These are phyloP conservation scores for Ostrea denselamellosa DNA, from an alignment of 1,140 invertebrate genomes.

Conservation along the genomic window DNA sequence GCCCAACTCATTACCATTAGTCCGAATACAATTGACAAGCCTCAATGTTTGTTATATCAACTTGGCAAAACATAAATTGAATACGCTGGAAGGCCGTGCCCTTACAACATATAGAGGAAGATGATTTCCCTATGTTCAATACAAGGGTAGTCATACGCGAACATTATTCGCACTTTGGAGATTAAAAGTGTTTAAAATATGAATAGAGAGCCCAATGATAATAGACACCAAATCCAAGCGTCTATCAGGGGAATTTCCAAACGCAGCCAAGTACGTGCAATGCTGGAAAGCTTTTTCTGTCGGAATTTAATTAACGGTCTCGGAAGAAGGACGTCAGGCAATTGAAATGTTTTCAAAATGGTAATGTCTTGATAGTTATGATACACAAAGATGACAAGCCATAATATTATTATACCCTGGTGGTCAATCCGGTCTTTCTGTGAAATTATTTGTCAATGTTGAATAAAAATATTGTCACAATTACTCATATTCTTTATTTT, in stretches of 20 bases:
- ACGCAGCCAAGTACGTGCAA: constrained; percentile 47
- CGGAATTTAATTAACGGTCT: constrained; percentile 55
- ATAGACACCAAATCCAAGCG: constrained; percentile 48
- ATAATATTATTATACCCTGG: constrained; percentile 9
- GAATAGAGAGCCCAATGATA: constrained; percentile 56
- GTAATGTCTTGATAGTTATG: constrained; percentile 54
- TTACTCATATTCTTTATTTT: too few species aligned
- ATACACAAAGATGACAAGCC: constrained; percentile 50
- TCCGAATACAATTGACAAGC: constrained; percentile 22
- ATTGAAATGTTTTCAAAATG: constrained; percentile 58
- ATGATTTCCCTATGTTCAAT: constrained; percentile 58
- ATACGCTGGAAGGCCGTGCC: constrained; percentile 49
- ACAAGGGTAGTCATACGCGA: constrained; percentile 56
- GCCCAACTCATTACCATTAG: constrained; percentile 19
- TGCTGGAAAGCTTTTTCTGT: constrained; percentile 46
- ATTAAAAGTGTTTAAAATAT: constrained; percentile 63
- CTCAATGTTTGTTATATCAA: constrained; percentile 48
- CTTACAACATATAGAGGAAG: constrained; percentile 52
- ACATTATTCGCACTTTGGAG: constrained; percentile 60
- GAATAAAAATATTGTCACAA: too few species aligned
- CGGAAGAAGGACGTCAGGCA: constrained; percentile 53
- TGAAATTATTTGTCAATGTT: constrained; percentile 11
- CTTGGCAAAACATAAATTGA: constrained; percentile 46
- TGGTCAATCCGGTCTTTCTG: background rate
- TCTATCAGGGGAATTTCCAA: constrained; percentile 44